These are phyloP conservation scores for Tortrix viridana DNA, from an alignment of 2,888 invertebrate species.

Conservation along the genomic window DNA sequence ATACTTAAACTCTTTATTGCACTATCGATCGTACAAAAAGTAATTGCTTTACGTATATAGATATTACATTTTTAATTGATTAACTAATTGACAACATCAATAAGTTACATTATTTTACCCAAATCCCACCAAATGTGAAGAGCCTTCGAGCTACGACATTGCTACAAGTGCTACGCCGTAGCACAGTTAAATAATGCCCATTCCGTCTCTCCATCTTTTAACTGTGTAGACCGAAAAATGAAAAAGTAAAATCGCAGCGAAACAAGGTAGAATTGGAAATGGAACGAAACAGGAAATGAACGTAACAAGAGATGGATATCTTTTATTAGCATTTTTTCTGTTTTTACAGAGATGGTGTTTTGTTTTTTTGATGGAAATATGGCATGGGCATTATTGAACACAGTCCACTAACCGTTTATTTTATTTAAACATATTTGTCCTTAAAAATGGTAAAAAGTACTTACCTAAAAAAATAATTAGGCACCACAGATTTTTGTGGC, in stretches of 20 bases:
- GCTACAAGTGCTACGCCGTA: slow-evolving; percentile 5
- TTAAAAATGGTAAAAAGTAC: slow-evolving; percentile 45
- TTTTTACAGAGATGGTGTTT: not conserved
- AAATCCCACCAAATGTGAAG: not conserved
- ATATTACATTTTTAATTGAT: too few species aligned
- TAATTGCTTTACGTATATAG: too few species aligned
- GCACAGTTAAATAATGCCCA: slow-evolving; percentile 10
- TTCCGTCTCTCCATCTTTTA: slow-evolving; percentile 26
- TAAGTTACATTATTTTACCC: not conserved
- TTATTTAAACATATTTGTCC: slow-evolving; percentile 6
- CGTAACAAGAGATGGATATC: slow-evolving; percentile 32
- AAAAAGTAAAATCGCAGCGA: slow-evolving; percentile 12
- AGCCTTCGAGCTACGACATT: not conserved
- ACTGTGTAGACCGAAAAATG: slow-evolving; percentile 15
- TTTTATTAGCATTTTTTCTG: slow-evolving; percentile 31
- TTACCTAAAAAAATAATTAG: slow-evolving; percentile 75
- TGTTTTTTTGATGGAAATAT: slow-evolving; percentile 2
- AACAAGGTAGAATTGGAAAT: slow-evolving; percentile 25
- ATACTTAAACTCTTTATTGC: too few species aligned
- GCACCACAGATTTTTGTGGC: slow-evolving; percentile 59
- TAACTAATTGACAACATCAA: too few species aligned
- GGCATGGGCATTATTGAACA: not conserved
- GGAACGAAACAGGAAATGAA: slow-evolving; percentile 34
- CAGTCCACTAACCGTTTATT: not conserved
- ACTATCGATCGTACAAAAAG: too few species aligned